Conservation (phyloP, 2,888 invertebrate species). For the Orthosia incerta region DNA sequence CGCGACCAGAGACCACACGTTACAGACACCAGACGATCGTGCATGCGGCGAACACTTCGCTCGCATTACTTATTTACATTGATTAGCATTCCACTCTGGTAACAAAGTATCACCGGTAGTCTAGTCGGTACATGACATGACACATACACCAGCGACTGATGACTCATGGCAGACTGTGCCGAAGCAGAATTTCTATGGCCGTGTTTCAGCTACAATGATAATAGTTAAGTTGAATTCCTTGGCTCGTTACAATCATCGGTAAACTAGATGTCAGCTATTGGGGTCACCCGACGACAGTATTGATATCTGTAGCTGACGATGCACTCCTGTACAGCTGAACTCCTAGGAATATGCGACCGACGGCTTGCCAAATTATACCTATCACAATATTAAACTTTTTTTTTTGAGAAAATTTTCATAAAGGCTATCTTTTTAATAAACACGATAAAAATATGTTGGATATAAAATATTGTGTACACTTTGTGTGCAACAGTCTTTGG, state of each 20-base stretch:
- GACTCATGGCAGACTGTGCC: slow-evolving; percentile 15
- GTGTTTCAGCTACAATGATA: slow-evolving; percentile 17
- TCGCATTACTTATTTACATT: slow-evolving; percentile 41
- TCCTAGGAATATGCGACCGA: slow-evolving; percentile 11
- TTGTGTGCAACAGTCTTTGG: slow-evolving; percentile 69
- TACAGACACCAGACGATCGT: slow-evolving; percentile 27
- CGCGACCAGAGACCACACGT: slow-evolving; percentile 8
- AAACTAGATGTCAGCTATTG: not conserved
- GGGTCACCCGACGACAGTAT: not conserved
- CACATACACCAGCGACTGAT: slow-evolving; percentile 4
- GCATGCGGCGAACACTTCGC: slow-evolving; percentile 5
- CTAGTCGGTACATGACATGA: not conserved
- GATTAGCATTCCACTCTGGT: slow-evolving; percentile 61
- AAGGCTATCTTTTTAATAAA: slow-evolving; percentile 48
- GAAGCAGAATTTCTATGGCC: slow-evolving; percentile 15
- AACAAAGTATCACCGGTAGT: slow-evolving; percentile 30
- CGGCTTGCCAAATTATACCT: slow-evolving; percentile 26
- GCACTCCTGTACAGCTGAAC: not conserved
- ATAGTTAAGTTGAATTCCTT: slow-evolving; percentile 13
- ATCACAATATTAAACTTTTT: slow-evolving; percentile 28
- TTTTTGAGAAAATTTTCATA: slow-evolving; percentile 55
- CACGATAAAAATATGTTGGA: slow-evolving; percentile 62
- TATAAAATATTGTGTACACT: slow-evolving; percentile 64
- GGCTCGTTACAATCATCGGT: not conserved
- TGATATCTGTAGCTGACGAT: not conserved